Percentiles rank a stretch among this genome's conserved stretches.
Conservation (phyloP, 2,888 invertebrate species). For the Meloe dianella region DNA sequence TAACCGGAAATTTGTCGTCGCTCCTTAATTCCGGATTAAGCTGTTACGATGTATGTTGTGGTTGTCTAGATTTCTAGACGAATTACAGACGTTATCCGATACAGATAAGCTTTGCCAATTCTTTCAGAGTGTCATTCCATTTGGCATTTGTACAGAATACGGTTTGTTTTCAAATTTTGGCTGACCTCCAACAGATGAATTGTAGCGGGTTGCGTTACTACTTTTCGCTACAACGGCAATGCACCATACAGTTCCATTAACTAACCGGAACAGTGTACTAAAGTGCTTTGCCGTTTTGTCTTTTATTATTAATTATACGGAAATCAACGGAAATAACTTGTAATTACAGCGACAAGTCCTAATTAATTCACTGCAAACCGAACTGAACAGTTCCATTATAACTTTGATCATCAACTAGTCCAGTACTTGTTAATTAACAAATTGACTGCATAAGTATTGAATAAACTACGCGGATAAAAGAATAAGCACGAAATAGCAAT, state of each 20-base stretch:
- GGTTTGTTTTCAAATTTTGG: conserved; percentile 47
- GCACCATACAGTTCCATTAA: conserved; percentile 48
- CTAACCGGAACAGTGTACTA: conserved; percentile 38
- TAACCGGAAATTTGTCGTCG: conserved; percentile 14
- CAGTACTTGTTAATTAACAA: background rate
- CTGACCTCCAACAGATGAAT: conserved; percentile 54
- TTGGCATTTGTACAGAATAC: conserved; percentile 38
- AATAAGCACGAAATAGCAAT: background rate
- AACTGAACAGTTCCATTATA: conserved; percentile 5
- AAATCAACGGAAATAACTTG: conserved; percentile 21
- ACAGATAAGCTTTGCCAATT: conserved; percentile 47
- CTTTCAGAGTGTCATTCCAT: conserved; percentile 41
- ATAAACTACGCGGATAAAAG: background rate
- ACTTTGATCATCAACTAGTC: background rate
- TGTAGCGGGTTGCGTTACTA: conserved; percentile 48
- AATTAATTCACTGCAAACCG: conserved; percentile 7
- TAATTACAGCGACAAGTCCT: conserved; percentile 4
- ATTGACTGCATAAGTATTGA: background rate
- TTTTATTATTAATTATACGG: conserved; percentile 30
- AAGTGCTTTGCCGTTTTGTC: conserved; percentile 28
- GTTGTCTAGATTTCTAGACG: conserved; percentile 27
- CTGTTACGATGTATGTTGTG: conserved; percentile 18
- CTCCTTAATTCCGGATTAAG: conserved; percentile 19
- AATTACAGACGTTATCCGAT: conserved; percentile 52
- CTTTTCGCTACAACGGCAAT: conserved; percentile 44